A percentile compares a stretch with the other conserved stretches of the same genome.
These are phyloP conservation scores for Morone chrysops DNA, from an alignment of 2,113 vertebrate genomes.

Conservation along the genomic window DNA sequence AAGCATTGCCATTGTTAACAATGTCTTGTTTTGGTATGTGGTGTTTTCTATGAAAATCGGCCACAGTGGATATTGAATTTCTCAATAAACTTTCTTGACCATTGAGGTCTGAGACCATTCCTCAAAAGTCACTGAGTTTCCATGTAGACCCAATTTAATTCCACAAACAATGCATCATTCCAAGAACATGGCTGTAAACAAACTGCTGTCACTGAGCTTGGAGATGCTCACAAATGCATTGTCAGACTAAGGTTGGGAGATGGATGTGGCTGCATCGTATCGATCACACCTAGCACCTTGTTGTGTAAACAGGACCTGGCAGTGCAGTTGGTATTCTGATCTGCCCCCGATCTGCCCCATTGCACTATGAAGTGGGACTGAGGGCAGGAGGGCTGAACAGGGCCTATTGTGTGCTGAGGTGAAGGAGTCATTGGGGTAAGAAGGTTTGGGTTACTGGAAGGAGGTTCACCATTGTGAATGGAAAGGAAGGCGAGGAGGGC, in stretches of 20 bases:
- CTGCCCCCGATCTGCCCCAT: slow-evolving; percentile 74
- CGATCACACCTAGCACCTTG: slow-evolving; percentile 50
- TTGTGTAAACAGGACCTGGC: slow-evolving; percentile 60
- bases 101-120: neutral
- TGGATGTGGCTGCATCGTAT: slow-evolving; percentile 40
- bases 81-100: neutral
- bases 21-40: neutral
- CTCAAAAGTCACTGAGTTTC: neutral
- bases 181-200: slow-evolving; percentile 47
- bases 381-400: slow-evolving; percentile 76
- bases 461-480: slow-evolving; percentile 76
- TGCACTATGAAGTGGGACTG: slow-evolving; percentile 72
- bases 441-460: slow-evolving; percentile 85
- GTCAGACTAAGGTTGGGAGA: slow-evolving; percentile 31
- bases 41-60: neutral
- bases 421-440: slow-evolving; percentile 75
- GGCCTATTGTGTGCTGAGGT: slow-evolving; percentile 78
- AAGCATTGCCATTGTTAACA: neutral
- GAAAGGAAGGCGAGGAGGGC: slow-evolving; percentile 69
- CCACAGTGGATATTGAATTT: neutral
- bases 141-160: slow-evolving; percentile 42
- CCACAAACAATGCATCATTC: slow-evolving; percentile 28
- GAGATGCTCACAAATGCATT: slow-evolving; percentile 41
- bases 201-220: slow-evolving; percentile 30
- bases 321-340: slow-evolving; percentile 69